These are phyloP conservation scores for Caradrina clavipalpis DNA, from an alignment of 2,888 invertebrate genomes.

Conservation along the genomic window DNA sequence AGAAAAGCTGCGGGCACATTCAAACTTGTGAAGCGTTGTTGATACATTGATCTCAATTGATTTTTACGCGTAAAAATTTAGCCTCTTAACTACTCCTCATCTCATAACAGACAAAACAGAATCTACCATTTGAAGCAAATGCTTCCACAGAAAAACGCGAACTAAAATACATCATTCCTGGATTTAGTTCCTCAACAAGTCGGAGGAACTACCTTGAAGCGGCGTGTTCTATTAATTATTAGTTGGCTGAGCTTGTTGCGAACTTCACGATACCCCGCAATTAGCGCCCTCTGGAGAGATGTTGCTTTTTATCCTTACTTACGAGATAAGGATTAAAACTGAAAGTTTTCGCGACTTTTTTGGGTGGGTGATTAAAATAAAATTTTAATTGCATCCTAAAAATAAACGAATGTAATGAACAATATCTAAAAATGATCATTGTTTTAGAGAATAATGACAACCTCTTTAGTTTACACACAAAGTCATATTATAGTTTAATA, in stretches of 20 bases:
- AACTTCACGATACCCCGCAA: constrained; percentile 57
- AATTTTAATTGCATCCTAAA: no score
- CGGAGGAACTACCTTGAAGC: constrained; percentile 50
- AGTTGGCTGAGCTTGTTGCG: constrained; percentile 57
- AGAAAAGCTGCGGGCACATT: neutral
- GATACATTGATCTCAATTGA: no score
- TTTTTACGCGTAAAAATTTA: no score
- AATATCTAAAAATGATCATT: no score
- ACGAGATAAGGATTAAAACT: constrained; percentile 18
- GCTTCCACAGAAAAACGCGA: constrained; percentile 9
- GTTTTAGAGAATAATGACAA: no score
- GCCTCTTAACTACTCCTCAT: no score
- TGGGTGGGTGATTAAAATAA: no score
- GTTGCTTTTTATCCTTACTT: constrained; percentile 52
- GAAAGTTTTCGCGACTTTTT: constrained; percentile 11
- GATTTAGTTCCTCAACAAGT: constrained; percentile 52
- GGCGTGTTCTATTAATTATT: constrained; percentile 65
- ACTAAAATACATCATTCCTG: constrained; percentile 37
- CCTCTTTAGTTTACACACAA: no score
- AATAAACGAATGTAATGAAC: no score
- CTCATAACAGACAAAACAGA: neutral
- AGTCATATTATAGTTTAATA: no score
- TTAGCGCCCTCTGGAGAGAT: constrained; percentile 52
- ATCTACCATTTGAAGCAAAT: constrained; percentile 3
- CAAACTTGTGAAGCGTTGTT: no score